Evolutionary conservation across 2,113 vertebrate genomes (phyloP), one percentile per base, ranked within the genome.

Genomic region (Brachyhypopomus gauderio): DNA sequence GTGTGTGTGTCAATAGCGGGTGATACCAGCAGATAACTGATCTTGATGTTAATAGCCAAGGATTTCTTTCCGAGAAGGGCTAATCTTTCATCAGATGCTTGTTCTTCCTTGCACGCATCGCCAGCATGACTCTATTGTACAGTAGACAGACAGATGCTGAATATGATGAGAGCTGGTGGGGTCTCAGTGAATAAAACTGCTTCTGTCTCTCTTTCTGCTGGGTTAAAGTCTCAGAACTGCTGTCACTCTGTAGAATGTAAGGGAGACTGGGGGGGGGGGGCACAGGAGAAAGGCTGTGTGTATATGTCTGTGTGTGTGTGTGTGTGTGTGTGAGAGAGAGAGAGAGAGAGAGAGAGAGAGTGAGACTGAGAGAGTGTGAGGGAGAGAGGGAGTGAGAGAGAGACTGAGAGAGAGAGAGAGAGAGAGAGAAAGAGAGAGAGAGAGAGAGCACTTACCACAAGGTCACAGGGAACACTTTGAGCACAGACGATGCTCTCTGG

Each of bases 391-490:
- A n/a, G n/a, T n/a, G n/a, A 34, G 34, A 58, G 48, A n/a, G 56
- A 48, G 36, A n/a, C 27, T 16, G 67, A 45, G 56, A 27, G 55
- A 62, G 17, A 72, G 60, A n/a, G n/a, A 80, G 75, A 63, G 74
- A 75, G 23, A 62, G 48, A 74, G 23, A 67, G n/a, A 75, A 12
- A 2, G 22, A 67, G 72, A 75, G 76, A 77, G 67, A n/a, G 58
- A 81, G 45, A 75, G 66, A 84, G 80, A 77, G 41, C 86, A 82
- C 82, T 87, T 84, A 83, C 56, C 62, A 48, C 78, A 86, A 84
- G 84, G 84, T 85, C 84, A 83, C 70, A 22, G 76, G 76, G 78
- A 78, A 85, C 22, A 27, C 66, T 86, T 70, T 79, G 72, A 85
- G 78, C 72, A 22, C 75, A 81, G 82, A 85, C 12, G 69, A 82